Evolutionary conservation across 2,888 invertebrate genomes (phyloP), one percentile per base, ranked within the genome.

Genomic region (Griposia aprilina): DNA sequence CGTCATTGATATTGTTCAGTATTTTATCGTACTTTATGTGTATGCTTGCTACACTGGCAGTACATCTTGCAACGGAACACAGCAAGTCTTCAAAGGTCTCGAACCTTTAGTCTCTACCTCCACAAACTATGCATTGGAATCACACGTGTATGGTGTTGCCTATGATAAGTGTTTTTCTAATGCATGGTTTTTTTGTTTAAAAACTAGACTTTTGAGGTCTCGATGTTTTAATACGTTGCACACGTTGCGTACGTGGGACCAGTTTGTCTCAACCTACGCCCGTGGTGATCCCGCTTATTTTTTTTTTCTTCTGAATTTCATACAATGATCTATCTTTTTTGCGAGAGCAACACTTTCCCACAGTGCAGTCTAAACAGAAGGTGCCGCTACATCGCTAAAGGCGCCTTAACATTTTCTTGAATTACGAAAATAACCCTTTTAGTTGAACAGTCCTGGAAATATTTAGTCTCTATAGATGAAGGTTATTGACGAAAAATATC

Each of bases 281-380:
- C 2, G 36, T 55, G 36, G 68, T 69, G 36, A 11, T 36, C 17
- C 55, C 6, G 68, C 30, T 69, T 17, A 36, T 8, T 63, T 48
- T 30, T 7, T 1, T 13, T 30, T 13, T 26, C 0, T 6, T 45
- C n/a, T 2, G 20, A 4, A 13, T 68, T 30, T 48, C 0, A 11
- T 50, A 74, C 13, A 66, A 11, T 76, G 17, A 30, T 70, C 10
- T 80, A 23, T 74, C 71, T 76, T 84, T 81, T 77, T 10, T 55
- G 84, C 45, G 80, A 84, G 76, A 74, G 76, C 84, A 76, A 65
- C 36, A 59, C 52, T 74, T 55, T 36, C n/a, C 30, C 4, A 59
- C 26, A 59, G 23, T 63, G 59, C 65, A 70, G 70, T 81, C 73
- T 65, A 30, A 66, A 20, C 13, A 62, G n/a, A 71, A 41, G 59